Evolutionary conservation across 92 coral and sea anemone genomes (phyloP), one percentile per base, ranked within the genome.

Genomic region (Actinostola sp.): DNA sequence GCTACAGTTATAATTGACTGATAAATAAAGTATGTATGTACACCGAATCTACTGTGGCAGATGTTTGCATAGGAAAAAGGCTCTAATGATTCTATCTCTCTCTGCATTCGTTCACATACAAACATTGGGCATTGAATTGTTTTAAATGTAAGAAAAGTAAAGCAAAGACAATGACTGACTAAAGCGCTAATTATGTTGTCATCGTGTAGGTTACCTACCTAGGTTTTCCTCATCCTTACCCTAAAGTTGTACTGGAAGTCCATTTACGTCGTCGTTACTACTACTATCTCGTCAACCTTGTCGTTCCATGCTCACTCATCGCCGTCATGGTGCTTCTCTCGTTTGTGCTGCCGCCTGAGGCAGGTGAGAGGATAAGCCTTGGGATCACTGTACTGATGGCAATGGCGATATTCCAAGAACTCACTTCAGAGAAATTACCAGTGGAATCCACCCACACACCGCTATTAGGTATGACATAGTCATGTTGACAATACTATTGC

Each of bases 311-410:
- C 61, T 86, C 96, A 10, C 91, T 90, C 6, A 90, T 90, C 25
- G 96, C 91, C 11, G 66, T 77, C 59, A 90, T 90, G 96, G 84
- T 90, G 16, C 86, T 90, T 4, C 81, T 90, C 21, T 81, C 86
- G 38, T 90, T 90, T 46, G 74, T 90, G 28, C 75, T 90, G n/a
- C 96, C 96, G 49, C 96, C 96, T 2, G 92, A 90, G 76, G 74
- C 88, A 41, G 96, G 96, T 34, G 96, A 90, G 66, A 68, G 96
- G 32, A 86, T 90, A 24, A 84, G 96, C 12, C 84, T 90, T 28
- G 96, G 96, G 0, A 90, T 90, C 17, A 90, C 96, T 8, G 96
- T 90, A 24, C 71, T 90, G 25, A 90, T 90, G 96, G 96, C 96
- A 13, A 90, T 90, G 96, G 96, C 96, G 7, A 90, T 90, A 66